A percentile compares a stretch with the other conserved stretches of the same genome.
phyloP scores from a whole-genome alignment of 30 jellyfish, hydroid and myxozoan species.

The Aurelia sp. region DNA sequence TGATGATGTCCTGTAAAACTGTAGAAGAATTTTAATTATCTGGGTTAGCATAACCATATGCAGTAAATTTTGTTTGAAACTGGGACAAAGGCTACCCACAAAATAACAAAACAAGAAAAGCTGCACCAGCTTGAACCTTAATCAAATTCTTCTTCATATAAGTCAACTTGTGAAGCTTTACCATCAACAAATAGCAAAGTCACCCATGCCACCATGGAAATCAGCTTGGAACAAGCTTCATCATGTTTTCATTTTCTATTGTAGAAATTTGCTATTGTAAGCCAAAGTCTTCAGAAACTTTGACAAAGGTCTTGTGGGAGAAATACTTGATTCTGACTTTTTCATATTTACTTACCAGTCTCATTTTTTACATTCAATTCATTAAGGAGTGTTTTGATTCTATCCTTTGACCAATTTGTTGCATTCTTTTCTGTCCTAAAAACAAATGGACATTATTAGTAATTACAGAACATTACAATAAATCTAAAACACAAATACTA shows the following conservation, averaged over 20 bases:
- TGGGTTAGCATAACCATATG: too few relatives aligned
- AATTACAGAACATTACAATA: neutral
- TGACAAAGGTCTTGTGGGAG: neutral
- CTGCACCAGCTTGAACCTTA: too few relatives aligned
- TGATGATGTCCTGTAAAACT: too few relatives aligned
- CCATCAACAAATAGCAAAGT: too few relatives aligned
- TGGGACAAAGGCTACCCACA: too few relatives aligned
- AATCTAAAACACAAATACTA: neutral
- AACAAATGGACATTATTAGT: neutral
- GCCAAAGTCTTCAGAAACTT: neutral
- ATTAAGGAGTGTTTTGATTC: conserved; percentile 39
- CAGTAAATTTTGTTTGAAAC: too few relatives aligned
- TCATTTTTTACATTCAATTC: conserved; percentile 42
- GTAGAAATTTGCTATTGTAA: neutral
- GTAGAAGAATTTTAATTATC: too few relatives aligned
- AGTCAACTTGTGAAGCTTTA: too few relatives aligned
- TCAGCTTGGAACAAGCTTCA: too few relatives aligned
- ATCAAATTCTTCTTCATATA: too few relatives aligned
- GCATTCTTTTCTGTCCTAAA: conserved; percentile 95
- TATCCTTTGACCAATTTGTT: conserved; percentile 89
- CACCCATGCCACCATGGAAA: too few relatives aligned
- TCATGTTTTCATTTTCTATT: neutral
- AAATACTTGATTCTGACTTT: neutral
- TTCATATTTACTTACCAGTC: conserved; percentile 22
- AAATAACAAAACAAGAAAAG: too few relatives aligned